Evolutionary conservation across 2,113 vertebrate species (phyloP).

Genomic region (Natator depressus): DNA sequence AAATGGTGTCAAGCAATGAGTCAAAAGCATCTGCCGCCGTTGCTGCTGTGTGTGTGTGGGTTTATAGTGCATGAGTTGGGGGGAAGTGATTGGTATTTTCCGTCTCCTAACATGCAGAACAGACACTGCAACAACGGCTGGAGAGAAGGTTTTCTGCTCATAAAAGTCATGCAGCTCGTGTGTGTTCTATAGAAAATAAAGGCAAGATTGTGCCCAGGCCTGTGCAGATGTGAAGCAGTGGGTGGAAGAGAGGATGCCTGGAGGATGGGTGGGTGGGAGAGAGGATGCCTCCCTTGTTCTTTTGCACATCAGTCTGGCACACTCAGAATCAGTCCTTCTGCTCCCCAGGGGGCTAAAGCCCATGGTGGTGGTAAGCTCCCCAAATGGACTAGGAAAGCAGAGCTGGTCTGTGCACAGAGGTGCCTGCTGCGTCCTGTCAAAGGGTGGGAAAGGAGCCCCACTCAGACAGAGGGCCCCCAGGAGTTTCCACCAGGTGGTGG

Average conservation of each 20-base stretch:
- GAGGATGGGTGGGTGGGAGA: background rate
- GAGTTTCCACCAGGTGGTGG: background rate
- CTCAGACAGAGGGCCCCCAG: background rate
- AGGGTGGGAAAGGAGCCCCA: background rate
- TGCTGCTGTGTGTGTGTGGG: background rate
- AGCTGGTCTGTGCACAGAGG: fast-evolving
- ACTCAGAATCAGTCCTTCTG: background rate
- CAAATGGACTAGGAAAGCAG: background rate
- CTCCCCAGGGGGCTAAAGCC: background rate
- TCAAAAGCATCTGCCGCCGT: fast-evolving
- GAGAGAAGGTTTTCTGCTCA: background rate
- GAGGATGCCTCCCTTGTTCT: background rate
- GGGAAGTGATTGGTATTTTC: background rate
- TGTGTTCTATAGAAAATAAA: background rate
- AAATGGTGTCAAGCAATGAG: background rate
- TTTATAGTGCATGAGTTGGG: background rate
- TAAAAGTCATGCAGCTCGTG: background rate
- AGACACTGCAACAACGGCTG: background rate
- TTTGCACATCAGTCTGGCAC: background rate
- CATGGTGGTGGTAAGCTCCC: fast-evolving
- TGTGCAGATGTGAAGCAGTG: background rate
- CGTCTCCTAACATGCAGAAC: background rate
- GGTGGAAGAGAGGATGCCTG: background rate
- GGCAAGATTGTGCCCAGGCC: background rate
- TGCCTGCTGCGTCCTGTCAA: background rate